Evolutionary conservation across 1,140 invertebrate species (phyloP).

Genomic region (Drosophila guanche): DNA sequence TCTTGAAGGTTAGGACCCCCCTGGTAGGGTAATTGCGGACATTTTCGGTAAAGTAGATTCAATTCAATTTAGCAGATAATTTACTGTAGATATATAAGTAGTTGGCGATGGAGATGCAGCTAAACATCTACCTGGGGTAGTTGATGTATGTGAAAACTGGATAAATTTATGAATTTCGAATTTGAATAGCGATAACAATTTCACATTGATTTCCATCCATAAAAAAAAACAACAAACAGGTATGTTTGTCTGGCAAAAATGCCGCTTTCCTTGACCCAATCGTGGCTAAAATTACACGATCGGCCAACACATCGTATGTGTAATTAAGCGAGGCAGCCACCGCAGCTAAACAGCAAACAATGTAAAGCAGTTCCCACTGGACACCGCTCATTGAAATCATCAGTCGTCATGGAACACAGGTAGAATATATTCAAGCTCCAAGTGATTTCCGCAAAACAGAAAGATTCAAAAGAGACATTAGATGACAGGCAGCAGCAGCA

Average conservation of each 20-base stretch:
- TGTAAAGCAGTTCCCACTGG: conserved; percentile 52
- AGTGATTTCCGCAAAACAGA: conserved; percentile 51
- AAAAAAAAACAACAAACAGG: too few species aligned
- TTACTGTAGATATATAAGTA: background rate
- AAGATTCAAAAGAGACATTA: conserved; percentile 42
- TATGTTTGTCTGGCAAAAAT: conserved; percentile 16
- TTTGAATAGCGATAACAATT: conserved; percentile 18
- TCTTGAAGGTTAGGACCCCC: conserved; percentile 70
- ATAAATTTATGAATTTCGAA: conserved; percentile 17
- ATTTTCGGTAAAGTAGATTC: conserved; percentile 53
- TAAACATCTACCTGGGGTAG: background rate
- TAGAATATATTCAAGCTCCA: conserved; percentile 12
- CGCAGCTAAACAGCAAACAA: conserved; percentile 53
- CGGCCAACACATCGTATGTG: conserved; percentile 45
- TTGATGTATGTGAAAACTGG: background rate
- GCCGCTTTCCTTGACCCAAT: conserved; percentile 44
- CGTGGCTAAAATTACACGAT: conserved; percentile 27
- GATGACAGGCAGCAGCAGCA: conserved; percentile 43
- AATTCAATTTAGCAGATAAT: conserved; percentile 47
- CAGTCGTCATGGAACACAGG: conserved; percentile 22
- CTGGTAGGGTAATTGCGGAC: conserved; percentile 50
- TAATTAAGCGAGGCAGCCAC: conserved; percentile 34
- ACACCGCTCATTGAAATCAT: conserved; percentile 15
- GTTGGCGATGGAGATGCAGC: background rate
- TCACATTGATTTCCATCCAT: background rate